phyloP scores from a whole-genome alignment of 92 coral and sea anemone genomes.

The Diadumene lineata region DNA sequence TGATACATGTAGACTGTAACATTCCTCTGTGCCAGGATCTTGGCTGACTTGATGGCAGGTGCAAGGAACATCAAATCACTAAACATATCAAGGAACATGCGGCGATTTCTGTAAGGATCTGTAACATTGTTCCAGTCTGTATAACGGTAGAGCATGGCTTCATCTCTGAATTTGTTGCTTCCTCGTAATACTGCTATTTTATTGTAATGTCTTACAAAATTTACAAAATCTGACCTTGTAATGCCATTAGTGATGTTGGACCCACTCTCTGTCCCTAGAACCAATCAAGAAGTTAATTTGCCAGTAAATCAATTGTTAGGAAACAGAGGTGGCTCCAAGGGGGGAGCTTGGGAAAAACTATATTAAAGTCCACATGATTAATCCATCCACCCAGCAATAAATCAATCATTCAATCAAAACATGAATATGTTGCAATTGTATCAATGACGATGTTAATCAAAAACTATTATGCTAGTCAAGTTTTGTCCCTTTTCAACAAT shows the following conservation, averaged over 20 bases:
- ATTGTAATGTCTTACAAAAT: background rate
- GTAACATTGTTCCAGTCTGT: conserved; percentile 11
- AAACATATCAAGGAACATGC: conserved; percentile 11
- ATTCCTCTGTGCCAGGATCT: background rate
- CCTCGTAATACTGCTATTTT: background rate
- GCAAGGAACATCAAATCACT: conserved; percentile 6
- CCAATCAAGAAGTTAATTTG: too few relatives aligned
- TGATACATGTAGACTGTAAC: background rate
- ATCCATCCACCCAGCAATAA: background rate
- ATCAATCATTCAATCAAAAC: conserved; percentile 4
- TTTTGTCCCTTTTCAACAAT: too few relatives aligned
- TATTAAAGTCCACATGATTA: too few relatives aligned
- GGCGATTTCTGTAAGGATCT: conserved; percentile 13
- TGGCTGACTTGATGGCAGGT: conserved; percentile 9
- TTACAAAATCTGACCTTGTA: background rate
- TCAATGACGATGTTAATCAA: too few relatives aligned
- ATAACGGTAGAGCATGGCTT: conserved; percentile 12
- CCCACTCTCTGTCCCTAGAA: too few relatives aligned
- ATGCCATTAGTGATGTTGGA: too few relatives aligned
- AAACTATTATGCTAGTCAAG: too few relatives aligned
- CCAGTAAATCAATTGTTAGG: too few relatives aligned
- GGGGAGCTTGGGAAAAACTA: too few relatives aligned
- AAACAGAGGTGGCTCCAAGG: too few relatives aligned
- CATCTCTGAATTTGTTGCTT: background rate
- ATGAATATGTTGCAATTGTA: too few relatives aligned